phyloP scores from a whole-genome alignment of 64 coral and sea anemone species.

The Porites lutea region DNA sequence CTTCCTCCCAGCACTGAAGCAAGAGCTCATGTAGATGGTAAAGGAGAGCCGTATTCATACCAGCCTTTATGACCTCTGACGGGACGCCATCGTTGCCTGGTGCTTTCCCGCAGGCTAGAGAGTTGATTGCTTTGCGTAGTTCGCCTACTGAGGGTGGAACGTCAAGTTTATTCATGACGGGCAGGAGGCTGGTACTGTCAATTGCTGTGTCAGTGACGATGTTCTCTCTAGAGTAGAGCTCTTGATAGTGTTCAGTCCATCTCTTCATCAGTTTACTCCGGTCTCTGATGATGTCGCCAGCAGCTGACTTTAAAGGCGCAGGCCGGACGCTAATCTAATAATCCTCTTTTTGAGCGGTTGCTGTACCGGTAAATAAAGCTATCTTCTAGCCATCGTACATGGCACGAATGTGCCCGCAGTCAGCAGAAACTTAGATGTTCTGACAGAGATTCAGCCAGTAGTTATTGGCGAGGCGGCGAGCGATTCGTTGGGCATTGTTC shows the following conservation, averaged over 20 bases:
- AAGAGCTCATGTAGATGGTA: no score
- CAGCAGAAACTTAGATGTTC: not conserved
- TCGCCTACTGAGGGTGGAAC: not conserved
- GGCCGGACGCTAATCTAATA: no score
- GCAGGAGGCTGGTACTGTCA: not conserved
- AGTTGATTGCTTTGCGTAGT: not conserved
- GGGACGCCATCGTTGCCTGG: slow-evolving; percentile 14
- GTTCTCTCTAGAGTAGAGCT: not conserved
- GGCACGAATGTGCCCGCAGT: no score
- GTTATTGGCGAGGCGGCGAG: slow-evolving; percentile 2
- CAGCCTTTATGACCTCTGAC: slow-evolving; percentile 3
- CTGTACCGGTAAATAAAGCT: no score
- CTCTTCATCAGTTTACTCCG: not conserved
- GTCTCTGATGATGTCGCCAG: slow-evolving; percentile 16
- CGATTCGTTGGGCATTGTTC: not conserved
- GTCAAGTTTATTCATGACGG: not conserved
- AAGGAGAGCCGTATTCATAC: no score
- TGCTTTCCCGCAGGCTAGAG: not conserved
- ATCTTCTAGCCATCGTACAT: no score
- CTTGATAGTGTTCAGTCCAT: slow-evolving; percentile 6
- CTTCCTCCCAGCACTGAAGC: no score
- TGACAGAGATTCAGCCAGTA: slow-evolving; percentile 33
- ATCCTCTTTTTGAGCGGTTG: no score
- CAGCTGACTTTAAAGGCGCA: no score
- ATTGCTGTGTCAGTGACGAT: not conserved